phyloP scores from a whole-genome alignment of 2,113 vertebrate species.

The Asarcornis scutulata region DNA sequence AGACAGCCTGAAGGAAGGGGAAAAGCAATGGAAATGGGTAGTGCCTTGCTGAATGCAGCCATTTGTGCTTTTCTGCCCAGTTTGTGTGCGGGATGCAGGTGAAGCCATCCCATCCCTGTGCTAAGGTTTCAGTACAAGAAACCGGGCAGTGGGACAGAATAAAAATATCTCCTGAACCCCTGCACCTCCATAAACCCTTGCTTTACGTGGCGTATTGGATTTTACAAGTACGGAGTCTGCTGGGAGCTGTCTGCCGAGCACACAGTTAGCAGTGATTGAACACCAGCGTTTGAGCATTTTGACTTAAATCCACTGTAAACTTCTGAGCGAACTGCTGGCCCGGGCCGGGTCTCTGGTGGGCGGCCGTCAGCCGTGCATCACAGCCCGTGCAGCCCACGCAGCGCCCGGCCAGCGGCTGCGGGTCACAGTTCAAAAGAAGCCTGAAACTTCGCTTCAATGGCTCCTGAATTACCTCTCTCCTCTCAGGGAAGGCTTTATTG shows the following conservation, averaged over 20 bases:
- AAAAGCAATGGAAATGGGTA: background rate
- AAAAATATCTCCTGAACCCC: background rate
- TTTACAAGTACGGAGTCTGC: constrained; percentile 48
- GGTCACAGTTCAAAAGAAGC: constrained; percentile 56
- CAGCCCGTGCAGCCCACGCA: background rate
- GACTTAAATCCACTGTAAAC: constrained; percentile 68
- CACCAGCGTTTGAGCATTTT: constrained; percentile 56
- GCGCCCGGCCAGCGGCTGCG: background rate
- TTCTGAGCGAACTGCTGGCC: constrained; percentile 56
- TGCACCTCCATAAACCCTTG: constrained; percentile 4
- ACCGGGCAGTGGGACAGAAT: background rate
- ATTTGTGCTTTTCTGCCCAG: background rate
- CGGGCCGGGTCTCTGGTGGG: constrained; percentile 44
- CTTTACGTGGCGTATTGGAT: constrained; percentile 43
- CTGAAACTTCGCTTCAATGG: constrained; percentile 34
- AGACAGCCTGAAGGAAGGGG: background rate
- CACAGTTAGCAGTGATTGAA: constrained; percentile 60
- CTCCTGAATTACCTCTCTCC: constrained; percentile 27
- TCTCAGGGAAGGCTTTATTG: constrained; percentile 14
- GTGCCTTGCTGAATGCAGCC: fast-evolving
- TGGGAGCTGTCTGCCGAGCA: constrained; percentile 61
- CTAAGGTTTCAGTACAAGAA: background rate
- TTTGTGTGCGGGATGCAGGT: fast-evolving
- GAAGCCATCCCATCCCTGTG: fast-evolving
- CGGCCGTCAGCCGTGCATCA: constrained; percentile 45